Conservation (phyloP, 2,113 vertebrate species). For the Malaclemys terrapin region DNA sequence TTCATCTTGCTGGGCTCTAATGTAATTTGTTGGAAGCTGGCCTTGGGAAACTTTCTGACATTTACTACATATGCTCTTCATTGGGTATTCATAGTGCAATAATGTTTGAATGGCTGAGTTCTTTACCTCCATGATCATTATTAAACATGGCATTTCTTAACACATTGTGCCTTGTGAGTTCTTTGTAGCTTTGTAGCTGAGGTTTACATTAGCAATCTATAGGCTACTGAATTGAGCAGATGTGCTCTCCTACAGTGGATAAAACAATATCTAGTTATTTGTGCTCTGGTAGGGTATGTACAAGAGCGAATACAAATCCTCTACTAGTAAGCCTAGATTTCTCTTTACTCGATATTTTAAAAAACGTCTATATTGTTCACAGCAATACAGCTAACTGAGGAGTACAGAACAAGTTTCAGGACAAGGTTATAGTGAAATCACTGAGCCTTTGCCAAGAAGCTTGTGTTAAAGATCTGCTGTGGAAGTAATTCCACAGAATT, state of each 20-base stretch:
- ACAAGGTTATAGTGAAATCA: neutral
- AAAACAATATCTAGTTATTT: neutral
- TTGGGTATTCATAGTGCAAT: slow-evolving; percentile 70
- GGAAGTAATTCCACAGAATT: slow-evolving; percentile 22
- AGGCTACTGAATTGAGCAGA: slow-evolving; percentile 13
- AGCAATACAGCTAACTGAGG: slow-evolving; percentile 10
- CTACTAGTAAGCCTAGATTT: neutral
- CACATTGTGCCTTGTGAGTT: slow-evolving; percentile 60
- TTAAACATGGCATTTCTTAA: slow-evolving; percentile 67
- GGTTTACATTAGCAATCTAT: slow-evolving; percentile 52
- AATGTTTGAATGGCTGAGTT: slow-evolving; percentile 75
- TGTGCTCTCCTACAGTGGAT: neutral
- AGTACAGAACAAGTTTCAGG: neutral
- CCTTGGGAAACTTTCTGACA: slow-evolving; percentile 79
- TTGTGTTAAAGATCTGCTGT: neutral
- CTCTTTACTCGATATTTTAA: neutral
- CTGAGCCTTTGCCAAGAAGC: neutral
- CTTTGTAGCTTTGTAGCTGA: slow-evolving; percentile 48
- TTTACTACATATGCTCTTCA: slow-evolving; percentile 56
- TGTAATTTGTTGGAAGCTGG: slow-evolving; percentile 79
- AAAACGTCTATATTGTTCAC: slow-evolving; percentile 13
- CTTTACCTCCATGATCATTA: slow-evolving; percentile 57
- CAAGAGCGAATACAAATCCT: neutral
- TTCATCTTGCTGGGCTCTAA: slow-evolving; percentile 69
- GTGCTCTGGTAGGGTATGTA: neutral